Evolutionary conservation across 2,888 invertebrate species (phyloP).

Genomic region (Rotaria magnacalcarata): DNA sequence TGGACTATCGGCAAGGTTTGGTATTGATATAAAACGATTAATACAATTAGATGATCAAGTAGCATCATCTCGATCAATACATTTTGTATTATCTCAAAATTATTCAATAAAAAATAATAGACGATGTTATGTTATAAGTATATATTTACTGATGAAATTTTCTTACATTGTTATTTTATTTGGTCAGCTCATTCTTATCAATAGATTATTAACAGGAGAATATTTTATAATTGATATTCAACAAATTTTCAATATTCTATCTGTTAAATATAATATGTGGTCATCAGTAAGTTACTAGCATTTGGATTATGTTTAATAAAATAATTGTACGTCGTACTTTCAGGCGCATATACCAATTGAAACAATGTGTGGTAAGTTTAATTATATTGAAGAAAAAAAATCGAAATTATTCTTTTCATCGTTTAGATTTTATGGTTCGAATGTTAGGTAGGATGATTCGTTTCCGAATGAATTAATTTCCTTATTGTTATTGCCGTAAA

Average conservation of each 20-base stretch:
- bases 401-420: neutral
- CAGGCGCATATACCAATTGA: neutral
- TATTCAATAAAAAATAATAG: neutral
- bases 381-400: neutral
- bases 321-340: too few relatives aligned
- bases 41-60: neutral
- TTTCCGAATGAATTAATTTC: too few relatives aligned
- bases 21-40: neutral
- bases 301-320: neutral
- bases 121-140: neutral
- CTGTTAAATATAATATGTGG: conserved; percentile 9
- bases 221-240: neutral
- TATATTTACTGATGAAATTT: neutral
- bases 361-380: neutral
- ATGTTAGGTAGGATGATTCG: neutral
- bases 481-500: neutral
- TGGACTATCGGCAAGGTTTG: neutral
- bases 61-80: neutral
- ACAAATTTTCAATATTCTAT: neutral
- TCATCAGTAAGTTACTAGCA: neutral
- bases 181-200: neutral
- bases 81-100: neutral
- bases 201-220: neutral
- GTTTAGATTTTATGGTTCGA: neutral
- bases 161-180: neutral